Evolutionary conservation across 2,888 invertebrate species (phyloP), one percentile per base, ranked within the genome.

Genomic region (Ectobius pallidus): DNA sequence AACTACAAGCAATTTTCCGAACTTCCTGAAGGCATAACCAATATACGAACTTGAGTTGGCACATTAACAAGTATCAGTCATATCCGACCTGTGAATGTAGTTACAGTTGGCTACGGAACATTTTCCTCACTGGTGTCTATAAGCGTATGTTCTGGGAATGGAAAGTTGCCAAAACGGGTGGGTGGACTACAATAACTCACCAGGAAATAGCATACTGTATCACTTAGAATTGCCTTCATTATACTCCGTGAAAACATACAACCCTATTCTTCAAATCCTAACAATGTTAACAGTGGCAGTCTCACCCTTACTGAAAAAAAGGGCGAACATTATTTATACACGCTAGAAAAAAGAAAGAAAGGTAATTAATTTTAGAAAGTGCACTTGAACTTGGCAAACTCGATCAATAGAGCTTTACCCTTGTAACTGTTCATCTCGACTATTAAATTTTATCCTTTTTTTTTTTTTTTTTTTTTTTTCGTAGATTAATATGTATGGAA

Each of bases 181-280:
- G 14, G 16, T 63, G 42, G 7, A n/a, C 20, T 16, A 16, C 20
- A 22, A 22, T 42, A 42, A 63, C 25, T 63, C 42, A 42, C 14
- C 11, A 63, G 30, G 42, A 63, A 42, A 63, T 63, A 22, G 42
- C 39, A 42, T n/a, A 16, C 22, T 42, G 63, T 42, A 63, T 42
- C 39, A 63, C 25, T 63, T 7, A 20, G 42, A 63, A 63, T 42
- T 63, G 42, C 63, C 63, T 63, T 42, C 63, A 34, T 63, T 63
- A 63, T 4, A 63, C 42, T 39, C 39, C n/a, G 20, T 4, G 9
- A 30, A 58, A 25, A 58, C 25, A 58, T 11, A 16, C n/a, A 25
- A 20, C 34, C 22, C 30, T 34, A 39, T 62, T 14, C 11, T 22
- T 62, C 62, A 62, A 34, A 62, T 39, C n/a, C 34, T 34, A 62